Base-by-base conservation (phyloP, 2,888 invertebrate genomes). In the Pseudoips prasinana region DNA sequence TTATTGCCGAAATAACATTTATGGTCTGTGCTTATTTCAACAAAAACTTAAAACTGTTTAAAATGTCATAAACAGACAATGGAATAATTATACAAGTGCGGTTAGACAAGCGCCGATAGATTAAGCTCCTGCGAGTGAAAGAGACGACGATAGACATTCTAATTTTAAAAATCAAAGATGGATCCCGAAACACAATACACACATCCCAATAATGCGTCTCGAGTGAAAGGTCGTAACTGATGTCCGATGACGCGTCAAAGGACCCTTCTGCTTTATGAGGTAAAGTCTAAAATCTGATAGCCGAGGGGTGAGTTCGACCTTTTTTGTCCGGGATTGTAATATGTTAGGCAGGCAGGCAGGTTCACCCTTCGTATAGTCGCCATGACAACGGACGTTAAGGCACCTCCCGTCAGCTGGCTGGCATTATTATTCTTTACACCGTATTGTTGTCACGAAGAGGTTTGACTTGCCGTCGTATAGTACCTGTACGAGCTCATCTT, bases 141-240 rank as follows among this genome's bases (percentile, higher is more conserved):
- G 81, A 75, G 84, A 86, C 44, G 64, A 67, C 56, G 43, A 69
- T 58, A 73, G 48, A 64, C 57, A 77, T 79, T 84, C 85, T 85
- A 85, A 85, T 79, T 86, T 85, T 81, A 87, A 87, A 87, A 87
- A 86, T 83, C 77, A 87, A 88, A 88, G 87, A 88, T 88, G 87
- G 87, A 85, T 80, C 83, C 87, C 83, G 71, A 87, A 86, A 81
- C 74, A 85, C 82, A 80, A 82, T 84, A 76, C 80, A 79, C 69
- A 72, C 71, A 71, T 81, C 81, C 73, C 79, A 71, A 83, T 82
- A 77, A 73, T 71, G 58, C 49, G 46, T 67, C 71, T 64, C 64
- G 55, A 58, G 58, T 58, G 64, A 65, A 70, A 76, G 64, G 72
- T 73, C 69, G 64, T 78, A 83, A 82, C 70, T 58, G 66, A 56